Percentiles rank a stretch among this genome's conserved stretches.
Evolutionary conservation across 2,113 vertebrate species (phyloP).

Genomic region (Prietella phreatophila): DNA sequence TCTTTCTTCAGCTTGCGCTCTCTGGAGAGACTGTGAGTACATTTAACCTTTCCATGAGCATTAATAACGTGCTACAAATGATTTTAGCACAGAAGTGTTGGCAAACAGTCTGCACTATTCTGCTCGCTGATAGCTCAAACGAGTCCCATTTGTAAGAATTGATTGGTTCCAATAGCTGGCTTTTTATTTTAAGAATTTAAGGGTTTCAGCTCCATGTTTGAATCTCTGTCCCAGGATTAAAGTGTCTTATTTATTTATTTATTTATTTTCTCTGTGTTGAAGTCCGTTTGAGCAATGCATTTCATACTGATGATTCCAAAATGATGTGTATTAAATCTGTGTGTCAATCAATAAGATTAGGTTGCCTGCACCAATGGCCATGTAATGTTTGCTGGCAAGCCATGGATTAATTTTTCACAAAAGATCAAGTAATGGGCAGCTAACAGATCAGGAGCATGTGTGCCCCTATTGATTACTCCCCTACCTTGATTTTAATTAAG

Average conservation of each 20-base stretch:
- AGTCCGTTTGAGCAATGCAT: neutral
- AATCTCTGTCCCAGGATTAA: neutral
- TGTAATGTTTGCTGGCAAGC: conserved; percentile 7
- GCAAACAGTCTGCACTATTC: neutral
- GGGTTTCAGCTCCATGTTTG: neutral
- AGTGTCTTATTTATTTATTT: neutral
- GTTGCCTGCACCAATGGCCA: neutral
- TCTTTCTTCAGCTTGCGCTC: conserved; percentile 79
- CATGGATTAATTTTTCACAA: neutral
- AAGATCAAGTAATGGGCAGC: conserved; percentile 25
- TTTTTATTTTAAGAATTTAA: conserved; percentile 10
- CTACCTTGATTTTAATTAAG: conserved; percentile 40
- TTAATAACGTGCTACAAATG: neutral
- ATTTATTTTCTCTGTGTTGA: neutral
- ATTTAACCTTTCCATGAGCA: conserved; percentile 25
- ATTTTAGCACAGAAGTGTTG: neutral
- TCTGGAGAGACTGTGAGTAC: conserved; percentile 85
- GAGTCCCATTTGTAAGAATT: conserved; percentile 1
- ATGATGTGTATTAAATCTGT: conserved; percentile 9
- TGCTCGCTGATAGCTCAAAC: neutral
- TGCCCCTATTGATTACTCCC: conserved; percentile 19
- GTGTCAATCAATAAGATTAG: conserved; percentile 19
- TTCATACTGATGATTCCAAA: conserved; percentile 1
- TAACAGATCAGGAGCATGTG: neutral
- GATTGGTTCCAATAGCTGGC: neutral